Conservation (phyloP, 2,888 invertebrate species). For the Lasioglossum pauxillum region DNA sequence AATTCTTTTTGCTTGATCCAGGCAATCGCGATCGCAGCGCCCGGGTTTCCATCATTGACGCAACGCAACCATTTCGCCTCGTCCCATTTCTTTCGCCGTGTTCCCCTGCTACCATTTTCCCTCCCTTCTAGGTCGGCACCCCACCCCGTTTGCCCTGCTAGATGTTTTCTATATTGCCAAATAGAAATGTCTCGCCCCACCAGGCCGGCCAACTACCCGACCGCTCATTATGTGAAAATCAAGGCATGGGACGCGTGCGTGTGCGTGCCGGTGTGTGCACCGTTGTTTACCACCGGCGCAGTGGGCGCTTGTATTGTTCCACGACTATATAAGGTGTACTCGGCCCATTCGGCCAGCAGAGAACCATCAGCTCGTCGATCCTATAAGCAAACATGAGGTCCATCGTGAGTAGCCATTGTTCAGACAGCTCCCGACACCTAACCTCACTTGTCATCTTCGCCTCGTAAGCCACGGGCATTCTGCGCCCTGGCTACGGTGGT, state of each 20-base stretch:
- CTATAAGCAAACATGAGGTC: slow-evolving; percentile 72
- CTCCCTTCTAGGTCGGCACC: slow-evolving; percentile 18
- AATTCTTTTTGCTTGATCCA: slow-evolving; percentile 39
- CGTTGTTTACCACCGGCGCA: slow-evolving; percentile 41
- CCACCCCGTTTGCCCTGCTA: slow-evolving; percentile 15
- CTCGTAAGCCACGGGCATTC: neutral
- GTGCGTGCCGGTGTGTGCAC: slow-evolving; percentile 33
- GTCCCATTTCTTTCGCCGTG: slow-evolving; percentile 37
- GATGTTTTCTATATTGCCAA: slow-evolving; percentile 40
- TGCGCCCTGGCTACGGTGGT: neutral
- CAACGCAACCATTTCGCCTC: slow-evolving; percentile 55
- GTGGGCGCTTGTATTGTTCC: slow-evolving; percentile 71
- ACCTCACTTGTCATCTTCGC: neutral
- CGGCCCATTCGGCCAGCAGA: slow-evolving; percentile 61
- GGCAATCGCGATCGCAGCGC: slow-evolving; percentile 49
- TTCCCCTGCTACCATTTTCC: slow-evolving; percentile 28
- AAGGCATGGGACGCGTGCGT: slow-evolving; percentile 49
- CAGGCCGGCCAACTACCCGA: neutral
- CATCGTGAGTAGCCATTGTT: slow-evolving; percentile 71
- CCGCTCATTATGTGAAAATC: slow-evolving; percentile 68
- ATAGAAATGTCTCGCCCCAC: slow-evolving; percentile 49
- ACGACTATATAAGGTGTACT: slow-evolving; percentile 76
- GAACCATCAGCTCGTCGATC: slow-evolving; percentile 65
- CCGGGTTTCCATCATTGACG: slow-evolving; percentile 61
- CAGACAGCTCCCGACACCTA: neutral